A percentile compares a stretch with the other conserved stretches of the same genome.
phyloP scores from a whole-genome alignment of 2,888 invertebrate genomes.

The Pyralis farinalis region DNA sequence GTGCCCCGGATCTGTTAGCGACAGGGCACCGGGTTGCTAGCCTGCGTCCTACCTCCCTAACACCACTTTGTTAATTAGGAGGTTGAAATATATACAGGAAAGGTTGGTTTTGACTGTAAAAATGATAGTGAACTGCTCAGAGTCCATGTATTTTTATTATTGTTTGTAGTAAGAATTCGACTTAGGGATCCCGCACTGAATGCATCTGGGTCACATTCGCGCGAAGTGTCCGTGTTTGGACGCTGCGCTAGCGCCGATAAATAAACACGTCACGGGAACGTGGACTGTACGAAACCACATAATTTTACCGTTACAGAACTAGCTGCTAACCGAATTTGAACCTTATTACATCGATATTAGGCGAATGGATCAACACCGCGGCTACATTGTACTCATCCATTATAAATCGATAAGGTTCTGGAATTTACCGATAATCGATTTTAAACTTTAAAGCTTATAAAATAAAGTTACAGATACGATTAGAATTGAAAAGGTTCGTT shows the following conservation, averaged over 20 bases:
- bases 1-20: too few relatives aligned
- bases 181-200: conserved; percentile 14
- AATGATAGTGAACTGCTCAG: too few relatives aligned
- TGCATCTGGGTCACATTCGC: conserved; percentile 71
- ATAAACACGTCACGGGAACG: conserved; percentile 67
- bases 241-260: conserved; percentile 66
- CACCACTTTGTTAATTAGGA: too few relatives aligned
- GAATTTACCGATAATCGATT: conserved; percentile 13
- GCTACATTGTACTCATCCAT: not conserved
- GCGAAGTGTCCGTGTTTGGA: conserved; percentile 61
- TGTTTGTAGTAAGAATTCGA: conserved; percentile 35
- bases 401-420: not conserved
- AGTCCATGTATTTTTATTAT: too few relatives aligned
- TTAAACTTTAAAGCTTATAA: conserved; percentile 12
- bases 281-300: conserved; percentile 27
- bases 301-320: conserved; percentile 6
- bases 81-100: too few relatives aligned
- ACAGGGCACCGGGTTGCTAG: too few relatives aligned
- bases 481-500: conserved; percentile 10
- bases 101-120: too few relatives aligned
- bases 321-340: conserved; percentile 10
- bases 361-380: conserved; percentile 9
- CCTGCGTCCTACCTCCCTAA: too few relatives aligned
- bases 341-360: conserved; percentile 11
- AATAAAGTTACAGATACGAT: conserved; percentile 9